These are phyloP conservation scores for Cisticola juncidis DNA, from an alignment of 2,113 vertebrate genomes.

Conservation along the genomic window DNA sequence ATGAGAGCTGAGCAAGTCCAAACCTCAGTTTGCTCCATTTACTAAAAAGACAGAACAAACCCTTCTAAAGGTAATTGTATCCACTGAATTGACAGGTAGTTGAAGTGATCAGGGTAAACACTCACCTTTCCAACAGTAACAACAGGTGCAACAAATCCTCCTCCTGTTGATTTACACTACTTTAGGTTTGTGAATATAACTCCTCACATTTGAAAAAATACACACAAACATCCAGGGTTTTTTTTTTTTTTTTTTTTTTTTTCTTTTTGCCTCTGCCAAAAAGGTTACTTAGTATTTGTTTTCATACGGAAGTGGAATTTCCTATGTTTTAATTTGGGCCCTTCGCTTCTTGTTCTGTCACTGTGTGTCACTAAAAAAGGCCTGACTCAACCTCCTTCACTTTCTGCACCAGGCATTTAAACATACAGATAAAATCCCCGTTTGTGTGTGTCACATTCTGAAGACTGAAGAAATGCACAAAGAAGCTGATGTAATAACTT, in stretches of 20 bases:
- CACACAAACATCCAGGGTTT: neutral
- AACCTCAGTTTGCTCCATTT: neutral
- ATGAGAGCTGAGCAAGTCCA: neutral
- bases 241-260: no score
- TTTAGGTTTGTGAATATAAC: neutral
- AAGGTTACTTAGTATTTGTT: neutral
- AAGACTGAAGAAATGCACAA: neutral
- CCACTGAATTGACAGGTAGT: neutral
- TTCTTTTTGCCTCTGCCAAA: neutral
- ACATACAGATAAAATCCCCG: neutral
- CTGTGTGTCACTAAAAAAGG: neutral
- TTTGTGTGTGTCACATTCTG: neutral
- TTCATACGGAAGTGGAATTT: neutral
- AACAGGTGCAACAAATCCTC: neutral
- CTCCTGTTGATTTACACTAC: neutral
- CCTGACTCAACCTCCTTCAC: neutral
- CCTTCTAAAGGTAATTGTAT: neutral
- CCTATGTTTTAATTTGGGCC: neutral
- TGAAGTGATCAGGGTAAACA: neutral
- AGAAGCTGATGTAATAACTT: neutral
- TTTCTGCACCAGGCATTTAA: neutral
- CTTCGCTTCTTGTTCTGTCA: neutral
- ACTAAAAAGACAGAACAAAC: neutral
- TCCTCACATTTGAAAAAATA: neutral
- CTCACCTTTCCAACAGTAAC: neutral